A percentile compares a stretch with the other conserved stretches of the same genome.
These are phyloP conservation scores for Lagodon rhomboides DNA, from an alignment of 2,797 vertebrate genomes.

Conservation along the genomic window DNA sequence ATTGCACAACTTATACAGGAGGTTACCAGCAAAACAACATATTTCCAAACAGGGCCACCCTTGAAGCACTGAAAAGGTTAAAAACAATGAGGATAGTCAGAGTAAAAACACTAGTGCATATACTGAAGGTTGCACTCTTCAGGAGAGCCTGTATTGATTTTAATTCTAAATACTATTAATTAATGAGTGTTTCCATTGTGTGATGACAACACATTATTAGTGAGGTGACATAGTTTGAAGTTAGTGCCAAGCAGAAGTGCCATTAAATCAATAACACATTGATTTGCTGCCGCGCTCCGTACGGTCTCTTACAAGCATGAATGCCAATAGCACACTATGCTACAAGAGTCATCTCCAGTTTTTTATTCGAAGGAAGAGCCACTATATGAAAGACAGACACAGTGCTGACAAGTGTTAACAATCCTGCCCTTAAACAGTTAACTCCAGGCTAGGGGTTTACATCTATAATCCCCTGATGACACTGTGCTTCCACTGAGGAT, in stretches of 20 bases:
- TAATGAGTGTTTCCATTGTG: slow-evolving; percentile 27
- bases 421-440: slow-evolving; percentile 61
- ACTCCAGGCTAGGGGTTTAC: slow-evolving; percentile 38
- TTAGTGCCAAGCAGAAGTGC: slow-evolving; percentile 45
- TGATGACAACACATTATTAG: slow-evolving; percentile 40
- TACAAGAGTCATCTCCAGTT: slow-evolving; percentile 31
- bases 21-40: not conserved
- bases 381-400: not conserved
- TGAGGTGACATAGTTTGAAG: slow-evolving; percentile 46
- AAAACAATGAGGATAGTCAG: not conserved
- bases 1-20: not conserved
- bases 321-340: slow-evolving; percentile 35
- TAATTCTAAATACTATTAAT: slow-evolving; percentile 25
- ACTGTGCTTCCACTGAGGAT: slow-evolving; percentile 65
- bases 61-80: not conserved
- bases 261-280: slow-evolving; percentile 63
- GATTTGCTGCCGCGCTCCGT: slow-evolving; percentile 52
- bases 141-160: slow-evolving; percentile 12
- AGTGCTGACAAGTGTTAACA: not conserved
- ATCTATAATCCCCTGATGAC: slow-evolving; percentile 72
- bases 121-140: not conserved
- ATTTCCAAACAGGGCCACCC: not conserved
- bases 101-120: not conserved
- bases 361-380: slow-evolving; percentile 18
- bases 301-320: slow-evolving; percentile 40